Base-by-base conservation (phyloP, 2,797 vertebrate species). In the Calcarius lapponicus region DNA sequence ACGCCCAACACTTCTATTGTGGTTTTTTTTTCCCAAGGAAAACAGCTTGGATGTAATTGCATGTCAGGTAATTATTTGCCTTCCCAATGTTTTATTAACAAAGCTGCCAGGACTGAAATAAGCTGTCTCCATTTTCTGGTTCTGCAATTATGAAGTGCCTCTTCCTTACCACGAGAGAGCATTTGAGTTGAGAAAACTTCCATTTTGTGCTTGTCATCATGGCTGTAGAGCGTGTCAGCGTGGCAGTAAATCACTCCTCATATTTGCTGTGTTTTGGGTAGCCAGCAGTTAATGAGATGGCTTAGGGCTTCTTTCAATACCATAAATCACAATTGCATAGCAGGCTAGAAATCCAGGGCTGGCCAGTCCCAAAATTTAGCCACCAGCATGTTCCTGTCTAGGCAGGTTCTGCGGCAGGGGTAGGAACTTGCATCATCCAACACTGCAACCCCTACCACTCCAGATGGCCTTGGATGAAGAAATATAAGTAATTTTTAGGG, bases 31-130 rank as follows among this genome's bases (percentile, higher is more conserved):
- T 2, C 13, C 60, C 2, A 4, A 74, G 56, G 71, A 90, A 87
- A 96, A 96, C 70, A 69, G 69, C 79, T 96, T 83, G 93, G 95
- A 64, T 94, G 57, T 81, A 93, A 97, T 86, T 94, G 83, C 64
- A 90, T 66, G 74, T 69, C 86, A 92, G 71, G 80, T 93, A 96
- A 97, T 96, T 97, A 95, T 96, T 96, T 97, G 84, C 71, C 69
- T 95, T 92, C n/a, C 42, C 81, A 58, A 94, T 85, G 86, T 73
- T 96, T 96, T 95, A 96, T 97, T 96, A 97, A 96, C 93, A 96
- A 97, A 97, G 80, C 64, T 72, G 64, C 81, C 85, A 67, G 3
- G 4, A 95, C 80, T 90, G 80, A 92, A 96, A 89, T 92, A 95
- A 96, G 69, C 86, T 93, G 95, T 90, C 90, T 91, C 91, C 60